Conservation (phyloP, 2,113 vertebrate species). For the Heterocephalus glaber region DNA sequence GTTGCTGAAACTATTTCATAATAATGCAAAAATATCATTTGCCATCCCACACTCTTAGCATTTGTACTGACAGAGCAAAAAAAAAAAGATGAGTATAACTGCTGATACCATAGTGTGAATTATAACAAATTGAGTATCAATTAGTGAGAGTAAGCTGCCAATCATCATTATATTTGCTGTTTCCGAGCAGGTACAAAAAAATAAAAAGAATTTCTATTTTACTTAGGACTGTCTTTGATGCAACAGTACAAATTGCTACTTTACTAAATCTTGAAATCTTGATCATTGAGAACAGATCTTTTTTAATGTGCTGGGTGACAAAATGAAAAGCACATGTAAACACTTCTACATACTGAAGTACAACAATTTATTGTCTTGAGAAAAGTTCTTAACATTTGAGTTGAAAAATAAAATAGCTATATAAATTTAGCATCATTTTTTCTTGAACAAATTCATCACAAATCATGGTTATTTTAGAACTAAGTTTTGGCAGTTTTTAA, state of each 20-base stretch:
- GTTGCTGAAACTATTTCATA: background rate
- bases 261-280: slow-evolving; percentile 53
- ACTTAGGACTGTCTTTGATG: background rate
- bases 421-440: background rate
- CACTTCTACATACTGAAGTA: background rate
- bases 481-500: background rate
- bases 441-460: background rate
- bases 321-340: background rate
- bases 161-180: background rate
- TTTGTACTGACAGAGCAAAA: slow-evolving; percentile 3
- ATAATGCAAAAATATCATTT: background rate
- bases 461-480: background rate
- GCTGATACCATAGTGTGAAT: background rate
- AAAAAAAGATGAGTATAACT: background rate
- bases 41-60: background rate
- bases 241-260: background rate
- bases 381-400: background rate
- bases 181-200: background rate
- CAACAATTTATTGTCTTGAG: background rate
- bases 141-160: background rate
- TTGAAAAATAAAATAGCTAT: background rate
- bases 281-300: background rate
- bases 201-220: background rate
- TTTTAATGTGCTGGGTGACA: background rate
- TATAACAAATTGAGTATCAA: background rate